Base-by-base conservation (phyloP, 30 jellyfish, hydroid and myxozoan species). In the Haliclystus octoradiatus region DNA sequence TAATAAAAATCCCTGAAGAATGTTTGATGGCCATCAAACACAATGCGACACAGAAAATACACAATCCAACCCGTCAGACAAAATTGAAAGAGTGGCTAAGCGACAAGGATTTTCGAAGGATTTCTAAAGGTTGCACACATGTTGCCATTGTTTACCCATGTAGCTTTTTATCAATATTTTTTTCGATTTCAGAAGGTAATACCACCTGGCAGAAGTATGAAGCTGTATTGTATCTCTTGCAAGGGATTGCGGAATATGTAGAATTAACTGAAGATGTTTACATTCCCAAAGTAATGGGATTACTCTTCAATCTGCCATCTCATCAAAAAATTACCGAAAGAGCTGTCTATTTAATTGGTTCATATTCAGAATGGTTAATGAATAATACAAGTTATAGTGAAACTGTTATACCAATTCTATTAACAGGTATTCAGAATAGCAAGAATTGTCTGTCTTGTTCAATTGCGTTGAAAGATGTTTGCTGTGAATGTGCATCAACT, bases 291-390 rank as follows among this genome's bases (percentile, higher is more conserved):
- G 62, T 87, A 26, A 49, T 87, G 27, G 52, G 83, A 0, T 31
- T 87, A 31, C 77, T 87, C 2, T 76, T 72, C 19, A 1, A 29
- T 28, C 71, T 87, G 51, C 96, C 96, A 0, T 51, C 85, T 22
- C 94, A 87, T 65, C 96, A 94, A 19, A 79, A 73, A 64, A 79
- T 87, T 13, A 51, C 70, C 19, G 94, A 87, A 47, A 49, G 92
- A 1, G 80, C 90, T 23, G 82, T 79, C 57, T 68, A 49, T 47
- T 77, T 87, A 82, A 52, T 87, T 31, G 96, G 96, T 19, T 70
- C 90, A 3, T 75, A 73, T 63, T 79, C 94, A 1, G 96, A 87
- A 64, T 87, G 96, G 96, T 64, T 87, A 27, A 62, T 78, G 27
- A 52, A 72, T 1, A 86, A 87, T 57, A 82, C 92, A 1, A 76